Conservation (phyloP, 64 coral and sea anemone species). For the Cladopsammia gracilis region DNA sequence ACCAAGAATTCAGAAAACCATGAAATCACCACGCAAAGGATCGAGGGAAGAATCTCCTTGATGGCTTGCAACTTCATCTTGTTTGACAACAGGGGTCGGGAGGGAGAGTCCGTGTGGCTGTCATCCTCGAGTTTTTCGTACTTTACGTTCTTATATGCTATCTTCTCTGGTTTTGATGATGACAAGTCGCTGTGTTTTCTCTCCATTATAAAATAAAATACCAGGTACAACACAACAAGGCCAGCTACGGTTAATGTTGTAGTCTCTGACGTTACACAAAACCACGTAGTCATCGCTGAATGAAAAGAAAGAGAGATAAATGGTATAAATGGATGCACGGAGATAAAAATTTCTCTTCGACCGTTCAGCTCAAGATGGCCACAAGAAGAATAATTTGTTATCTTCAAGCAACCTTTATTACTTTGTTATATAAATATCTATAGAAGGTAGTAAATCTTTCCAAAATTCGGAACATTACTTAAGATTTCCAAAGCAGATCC, state of each 20-base stretch:
- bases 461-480: no score
- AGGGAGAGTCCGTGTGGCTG: not conserved
- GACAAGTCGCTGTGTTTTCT: constrained; percentile 70
- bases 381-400: no score
- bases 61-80: constrained; percentile 70
- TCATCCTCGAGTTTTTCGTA: constrained; percentile 40
- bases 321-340: no score
- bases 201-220: constrained; percentile 93
- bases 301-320: not conserved
- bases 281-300: constrained; percentile 95
- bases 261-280: constrained; percentile 83
- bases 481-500: no score
- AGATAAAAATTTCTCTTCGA: no score
- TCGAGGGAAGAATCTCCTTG: constrained; percentile 56
- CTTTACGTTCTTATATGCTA: not conserved
- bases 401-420: no score
- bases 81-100: constrained; percentile 39
- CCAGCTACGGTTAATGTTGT: constrained; percentile 81
- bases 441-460: no score
- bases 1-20: constrained; percentile 92
- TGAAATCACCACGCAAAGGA: constrained; percentile 62
- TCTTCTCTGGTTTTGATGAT: not conserved
- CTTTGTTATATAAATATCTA: no score
- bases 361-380: no score
- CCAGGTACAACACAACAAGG: constrained; percentile 73